A percentile compares a stretch with the other conserved stretches of the same genome.
These are phyloP conservation scores for Cheilosia impressa DNA, from an alignment of 2,888 invertebrate genomes.

Conservation along the genomic window DNA sequence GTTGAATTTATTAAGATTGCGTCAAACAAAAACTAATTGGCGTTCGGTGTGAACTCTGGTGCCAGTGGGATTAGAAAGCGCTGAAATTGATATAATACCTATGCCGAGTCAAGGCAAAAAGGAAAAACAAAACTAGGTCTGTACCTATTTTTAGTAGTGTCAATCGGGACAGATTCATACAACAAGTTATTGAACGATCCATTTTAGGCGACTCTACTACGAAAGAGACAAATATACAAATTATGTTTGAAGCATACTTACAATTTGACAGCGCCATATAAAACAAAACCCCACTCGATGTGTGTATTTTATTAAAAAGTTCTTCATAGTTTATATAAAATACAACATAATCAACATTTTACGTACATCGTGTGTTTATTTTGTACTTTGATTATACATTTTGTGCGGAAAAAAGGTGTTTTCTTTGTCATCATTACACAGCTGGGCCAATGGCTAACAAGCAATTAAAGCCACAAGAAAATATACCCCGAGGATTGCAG, in stretches of 20 bases:
- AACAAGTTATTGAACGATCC: not conserved
- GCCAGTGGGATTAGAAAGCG: too few relatives aligned
- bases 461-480: slow-evolving; percentile 52
- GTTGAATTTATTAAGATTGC: too few relatives aligned
- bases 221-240: not conserved
- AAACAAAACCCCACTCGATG: slow-evolving; percentile 46
- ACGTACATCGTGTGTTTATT: not conserved
- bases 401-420: slow-evolving; percentile 6
- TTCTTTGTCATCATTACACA: slow-evolving; percentile 41
- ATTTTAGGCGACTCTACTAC: not conserved
- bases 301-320: slow-evolving; percentile 61
- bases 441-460: slow-evolving; percentile 64
- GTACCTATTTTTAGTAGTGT: too few relatives aligned
- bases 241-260: not conserved
- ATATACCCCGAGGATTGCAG: slow-evolving; percentile 55
- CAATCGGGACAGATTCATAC: too few relatives aligned
- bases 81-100: too few relatives aligned
- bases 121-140: too few relatives aligned
- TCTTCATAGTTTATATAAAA: slow-evolving; percentile 43
- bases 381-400: slow-evolving; percentile 5
- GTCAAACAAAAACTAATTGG: too few relatives aligned
- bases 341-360: not conserved
- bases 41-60: too few relatives aligned
- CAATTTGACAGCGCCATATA: slow-evolving; percentile 60
- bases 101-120: too few relatives aligned